Percentiles rank a stretch among this genome's conserved stretches.
phyloP scores from a whole-genome alignment of 2,113 vertebrate species.

The Kryptolebias marmoratus region DNA sequence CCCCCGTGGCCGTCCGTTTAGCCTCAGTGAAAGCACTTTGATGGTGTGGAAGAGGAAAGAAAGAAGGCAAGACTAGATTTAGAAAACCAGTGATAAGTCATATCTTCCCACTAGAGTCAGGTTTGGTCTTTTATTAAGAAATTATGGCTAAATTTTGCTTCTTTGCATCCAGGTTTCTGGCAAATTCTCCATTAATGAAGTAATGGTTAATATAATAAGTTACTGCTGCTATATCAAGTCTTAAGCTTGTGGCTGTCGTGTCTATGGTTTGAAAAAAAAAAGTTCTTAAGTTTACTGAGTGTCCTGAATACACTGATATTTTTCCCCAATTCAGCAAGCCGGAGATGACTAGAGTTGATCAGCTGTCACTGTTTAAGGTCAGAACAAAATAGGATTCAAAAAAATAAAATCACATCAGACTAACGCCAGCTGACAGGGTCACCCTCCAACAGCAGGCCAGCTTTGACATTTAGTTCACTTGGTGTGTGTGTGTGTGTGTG shows the following conservation, averaged over 20 bases:
- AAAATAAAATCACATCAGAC: constrained; percentile 39
- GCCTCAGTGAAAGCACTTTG: constrained; percentile 24
- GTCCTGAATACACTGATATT: no score
- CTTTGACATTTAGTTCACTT: constrained; percentile 48
- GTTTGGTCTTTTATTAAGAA: no score
- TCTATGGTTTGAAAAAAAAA: no score
- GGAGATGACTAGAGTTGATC: constrained; percentile 33
- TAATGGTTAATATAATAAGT: no score
- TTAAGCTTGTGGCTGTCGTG: no score
- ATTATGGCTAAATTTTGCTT: no score
- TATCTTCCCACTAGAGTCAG: no score
- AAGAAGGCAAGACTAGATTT: not conserved
- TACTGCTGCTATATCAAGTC: no score
- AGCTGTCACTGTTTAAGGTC: constrained; percentile 61
- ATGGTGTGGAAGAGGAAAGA: constrained; percentile 11
- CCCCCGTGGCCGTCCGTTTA: constrained; percentile 47
- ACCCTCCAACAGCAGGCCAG: constrained; percentile 53
- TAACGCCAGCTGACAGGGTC: constrained; percentile 63
- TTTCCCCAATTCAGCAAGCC: not conserved
- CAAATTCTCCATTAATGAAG: no score
- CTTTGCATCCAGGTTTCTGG: no score
- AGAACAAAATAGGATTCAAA: constrained; percentile 36
- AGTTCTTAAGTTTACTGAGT: no score
- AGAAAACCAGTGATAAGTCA: not conserved
- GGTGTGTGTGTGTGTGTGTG: constrained; percentile 29